Conservation (phyloP, 1,140 invertebrate genomes). For the Microvelia longipes region DNA sequence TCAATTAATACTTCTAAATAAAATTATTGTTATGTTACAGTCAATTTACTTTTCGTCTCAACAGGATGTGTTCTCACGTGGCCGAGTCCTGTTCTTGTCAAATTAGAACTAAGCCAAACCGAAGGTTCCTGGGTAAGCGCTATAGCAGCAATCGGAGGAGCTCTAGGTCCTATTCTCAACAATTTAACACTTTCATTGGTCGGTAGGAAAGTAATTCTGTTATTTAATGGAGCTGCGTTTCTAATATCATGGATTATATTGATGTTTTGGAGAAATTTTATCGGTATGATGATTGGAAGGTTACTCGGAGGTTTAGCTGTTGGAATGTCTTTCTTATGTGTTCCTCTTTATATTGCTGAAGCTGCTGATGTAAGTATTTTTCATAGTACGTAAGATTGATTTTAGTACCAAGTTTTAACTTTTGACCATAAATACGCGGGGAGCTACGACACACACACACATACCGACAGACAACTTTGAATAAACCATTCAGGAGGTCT, state of each 20-base stretch:
- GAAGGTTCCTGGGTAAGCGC: constrained; percentile 1
- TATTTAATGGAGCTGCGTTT: background rate
- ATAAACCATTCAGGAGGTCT: too few relatives aligned
- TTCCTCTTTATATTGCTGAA: background rate
- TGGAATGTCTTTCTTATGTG: background rate
- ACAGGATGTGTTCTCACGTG: constrained; percentile 6
- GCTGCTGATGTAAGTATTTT: background rate
- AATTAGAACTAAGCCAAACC: background rate
- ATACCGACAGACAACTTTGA: too few relatives aligned
- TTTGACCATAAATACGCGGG: too few relatives aligned
- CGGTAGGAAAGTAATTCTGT: background rate
- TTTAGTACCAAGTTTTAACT: too few relatives aligned
- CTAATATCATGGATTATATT: background rate
- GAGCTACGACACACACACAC: too few relatives aligned
- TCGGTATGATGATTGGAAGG: background rate
- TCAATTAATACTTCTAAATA: background rate
- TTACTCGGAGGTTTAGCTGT: background rate
- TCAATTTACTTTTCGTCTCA: constrained; percentile 4
- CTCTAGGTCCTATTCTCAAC: constrained; percentile 1
- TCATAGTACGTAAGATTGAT: too few relatives aligned
- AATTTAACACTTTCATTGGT: background rate
- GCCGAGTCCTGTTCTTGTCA: background rate
- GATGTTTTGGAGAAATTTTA: background rate
- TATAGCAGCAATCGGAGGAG: background rate
- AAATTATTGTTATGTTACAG: background rate